phyloP scores from a whole-genome alignment of 2,888 invertebrate species.

The Melanostoma scalare region DNA sequence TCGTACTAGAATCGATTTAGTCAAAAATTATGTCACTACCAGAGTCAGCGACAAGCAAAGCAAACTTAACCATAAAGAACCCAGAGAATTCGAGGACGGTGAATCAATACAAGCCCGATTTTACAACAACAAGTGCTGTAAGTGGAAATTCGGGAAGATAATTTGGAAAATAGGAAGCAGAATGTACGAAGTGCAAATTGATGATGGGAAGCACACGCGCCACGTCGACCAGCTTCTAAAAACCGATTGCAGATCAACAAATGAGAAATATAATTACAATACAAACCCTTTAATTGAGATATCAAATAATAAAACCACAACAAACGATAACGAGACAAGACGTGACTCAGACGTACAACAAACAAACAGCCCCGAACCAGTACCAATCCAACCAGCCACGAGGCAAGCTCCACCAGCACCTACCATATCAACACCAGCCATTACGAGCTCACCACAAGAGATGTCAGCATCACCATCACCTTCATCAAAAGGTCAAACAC shows the following conservation, averaged over 20 bases:
- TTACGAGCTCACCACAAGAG: not conserved
- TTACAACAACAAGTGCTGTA: constrained; percentile 39
- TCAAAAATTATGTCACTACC: not conserved
- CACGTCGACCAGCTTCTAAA: constrained; percentile 46
- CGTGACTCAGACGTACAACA: constrained; percentile 1
- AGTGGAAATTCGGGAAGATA: constrained; percentile 48
- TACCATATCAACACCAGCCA: not conserved
- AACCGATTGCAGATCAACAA: constrained; percentile 2
- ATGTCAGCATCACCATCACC: not conserved
- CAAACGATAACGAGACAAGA: not conserved
- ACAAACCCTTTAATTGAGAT: constrained; percentile 1
- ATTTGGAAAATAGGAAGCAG: constrained; percentile 21
- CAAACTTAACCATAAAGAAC: not conserved
- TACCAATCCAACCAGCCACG: not conserved
- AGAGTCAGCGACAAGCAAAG: too few species aligned
- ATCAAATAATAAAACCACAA: not conserved
- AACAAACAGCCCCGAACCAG: not conserved
- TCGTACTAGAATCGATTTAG: not conserved
- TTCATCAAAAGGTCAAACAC: not conserved
- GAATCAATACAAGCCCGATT: constrained; percentile 31
- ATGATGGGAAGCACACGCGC: constrained; percentile 39
- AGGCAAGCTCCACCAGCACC: not conserved
- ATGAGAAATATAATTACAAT: not conserved
- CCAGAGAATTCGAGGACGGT: constrained; percentile 9
- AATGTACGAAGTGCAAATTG: constrained; percentile 47